These are phyloP conservation scores for Pantelozetes paolii DNA, from an alignment of 2,888 invertebrate species.

Conservation along the genomic window DNA sequence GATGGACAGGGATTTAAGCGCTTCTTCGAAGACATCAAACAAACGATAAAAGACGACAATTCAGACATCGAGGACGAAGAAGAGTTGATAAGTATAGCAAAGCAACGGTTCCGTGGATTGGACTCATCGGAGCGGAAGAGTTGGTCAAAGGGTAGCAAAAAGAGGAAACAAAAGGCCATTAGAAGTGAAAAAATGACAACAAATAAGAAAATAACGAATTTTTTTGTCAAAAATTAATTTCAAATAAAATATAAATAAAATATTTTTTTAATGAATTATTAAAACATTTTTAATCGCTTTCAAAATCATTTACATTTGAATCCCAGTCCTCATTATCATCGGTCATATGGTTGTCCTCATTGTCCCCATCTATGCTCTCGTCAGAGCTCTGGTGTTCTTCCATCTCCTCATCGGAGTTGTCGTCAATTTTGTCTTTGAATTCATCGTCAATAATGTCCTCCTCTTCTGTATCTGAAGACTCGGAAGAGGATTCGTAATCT, in stretches of 20 bases:
- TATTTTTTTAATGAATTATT: background rate
- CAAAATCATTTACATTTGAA: slow-evolving; percentile 5
- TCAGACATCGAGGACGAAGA: slow-evolving; percentile 42
- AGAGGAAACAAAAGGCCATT: background rate
- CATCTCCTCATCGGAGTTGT: slow-evolving; percentile 18
- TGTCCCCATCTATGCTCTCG: slow-evolving; percentile 24
- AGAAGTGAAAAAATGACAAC: background rate
- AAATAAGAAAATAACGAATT: slow-evolving; percentile 38
- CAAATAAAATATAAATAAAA: slow-evolving; percentile 18
- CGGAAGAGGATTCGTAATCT: slow-evolving; percentile 34
- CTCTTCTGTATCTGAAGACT: slow-evolving; percentile 40
- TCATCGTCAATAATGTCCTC: slow-evolving; percentile 32
- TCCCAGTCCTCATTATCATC: slow-evolving; percentile 22
- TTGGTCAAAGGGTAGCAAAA: slow-evolving; percentile 12
- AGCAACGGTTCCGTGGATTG: slow-evolving; percentile 42
- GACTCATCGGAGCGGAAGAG: slow-evolving; percentile 37
- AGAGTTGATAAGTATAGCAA: slow-evolving; percentile 41
- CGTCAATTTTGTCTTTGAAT: slow-evolving; percentile 33
- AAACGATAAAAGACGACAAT: slow-evolving; percentile 3
- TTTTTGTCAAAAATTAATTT: slow-evolving; percentile 27
- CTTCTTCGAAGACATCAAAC: slow-evolving; percentile 40
- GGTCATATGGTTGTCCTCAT: slow-evolving; percentile 7
- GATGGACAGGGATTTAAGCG: slow-evolving; percentile 40
- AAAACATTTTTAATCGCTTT: slow-evolving; percentile 10
- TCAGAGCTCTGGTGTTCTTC: slow-evolving; percentile 28